Base-by-base conservation (phyloP, 2,797 vertebrate genomes). In the Rachycentron canadum region DNA sequence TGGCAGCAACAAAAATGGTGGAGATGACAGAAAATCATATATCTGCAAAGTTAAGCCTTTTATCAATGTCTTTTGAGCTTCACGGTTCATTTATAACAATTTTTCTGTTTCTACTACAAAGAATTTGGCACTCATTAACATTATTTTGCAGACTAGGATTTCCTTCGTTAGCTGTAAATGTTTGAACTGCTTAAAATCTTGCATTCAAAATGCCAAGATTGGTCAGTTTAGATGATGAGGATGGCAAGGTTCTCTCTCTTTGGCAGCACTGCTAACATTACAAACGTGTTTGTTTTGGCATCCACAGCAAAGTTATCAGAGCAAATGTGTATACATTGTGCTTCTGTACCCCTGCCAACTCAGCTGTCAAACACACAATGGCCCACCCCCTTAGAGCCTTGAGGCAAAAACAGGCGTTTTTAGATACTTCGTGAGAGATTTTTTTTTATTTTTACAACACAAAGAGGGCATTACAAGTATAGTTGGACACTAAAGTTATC, bases 291-390 rank as follows among this genome's bases (percentile, higher is more conserved):
- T 28, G 41, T 34, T 11, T 49, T 57, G 12, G 30, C 41, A 63
- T 19, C 19, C 14, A 64, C 59, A 4, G 26, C 32, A 14, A 58
- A 43, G 47, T 30, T 41, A 32, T 14, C 43, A 3, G 1, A 38
- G 11, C 3, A n/a, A 56, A 14, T 57, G 30, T 53, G 36, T 55
- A 49, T 26, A 36, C 23, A 47, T 62, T 47, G 19, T 41, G 21
- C 41, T 2, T 30, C 53, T 62, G 26, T 40, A 28, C 19, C 9
- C 13, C 8, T 45, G 25, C 60, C 60, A 62, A 28, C 60, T 45
- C 13, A 61, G 23, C 36, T 60, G n/a, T 60, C 56, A 60, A 25
- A 52, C 28, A 25, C 49, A 55, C 26, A 55, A 25, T 43, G 38
- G 19, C 26, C 41, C 21, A 13, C 30, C 41, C 14, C 21, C 28